Conservation (phyloP, 23 tunicate species). For the Ciona savignyi region DNA sequence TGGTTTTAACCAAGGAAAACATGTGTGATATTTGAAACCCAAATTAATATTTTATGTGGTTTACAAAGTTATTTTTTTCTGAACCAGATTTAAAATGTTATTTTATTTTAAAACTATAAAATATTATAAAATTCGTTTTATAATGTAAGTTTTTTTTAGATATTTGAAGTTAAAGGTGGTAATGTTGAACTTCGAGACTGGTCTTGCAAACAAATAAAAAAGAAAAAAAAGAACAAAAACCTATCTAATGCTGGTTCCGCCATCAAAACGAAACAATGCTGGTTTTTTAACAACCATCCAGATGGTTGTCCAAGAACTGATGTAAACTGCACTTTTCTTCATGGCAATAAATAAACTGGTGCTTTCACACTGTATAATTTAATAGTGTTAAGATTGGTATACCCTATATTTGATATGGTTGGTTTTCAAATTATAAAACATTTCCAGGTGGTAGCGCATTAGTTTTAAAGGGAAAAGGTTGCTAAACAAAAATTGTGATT, state of each 20-base stretch:
- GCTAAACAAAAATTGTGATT: too few species aligned
- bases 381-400: too few species aligned
- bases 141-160: constrained; percentile 10
- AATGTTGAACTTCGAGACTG: constrained; percentile 51
- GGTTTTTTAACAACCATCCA: constrained; percentile 65
- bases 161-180: constrained; percentile 46
- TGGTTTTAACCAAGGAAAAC: too few species aligned
- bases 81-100: too few species aligned
- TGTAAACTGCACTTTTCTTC: constrained; percentile 41
- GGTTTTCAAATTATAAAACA: too few species aligned
- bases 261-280: constrained; percentile 55
- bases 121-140: too few species aligned
- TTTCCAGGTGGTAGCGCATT: too few species aligned
- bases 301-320: constrained; percentile 63
- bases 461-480: too few species aligned
- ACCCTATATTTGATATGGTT: too few species aligned
- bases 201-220: neutral
- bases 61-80: neutral
- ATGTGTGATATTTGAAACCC: neutral
- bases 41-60: neutral
- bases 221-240: neutral
- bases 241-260: neutral
- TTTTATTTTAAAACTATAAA: too few species aligned
- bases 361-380: too few species aligned
- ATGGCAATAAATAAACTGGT: constrained; percentile 24